Conservation (phyloP, 2,888 invertebrate species). For the Plutella xylostella region DNA sequence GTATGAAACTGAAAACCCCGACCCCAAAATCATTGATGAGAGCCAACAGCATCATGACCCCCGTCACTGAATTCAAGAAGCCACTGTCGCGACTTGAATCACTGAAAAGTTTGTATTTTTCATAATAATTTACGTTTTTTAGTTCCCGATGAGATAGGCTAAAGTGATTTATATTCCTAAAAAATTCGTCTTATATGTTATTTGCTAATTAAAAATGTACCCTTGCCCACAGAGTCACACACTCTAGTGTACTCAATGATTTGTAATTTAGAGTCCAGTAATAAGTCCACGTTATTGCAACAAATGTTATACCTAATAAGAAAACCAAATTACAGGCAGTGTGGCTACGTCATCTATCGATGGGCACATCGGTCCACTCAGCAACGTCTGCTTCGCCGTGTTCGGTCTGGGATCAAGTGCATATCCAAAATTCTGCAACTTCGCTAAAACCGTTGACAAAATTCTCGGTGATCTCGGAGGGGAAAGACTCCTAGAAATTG, state of each 20-base stretch:
- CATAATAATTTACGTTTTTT: background rate
- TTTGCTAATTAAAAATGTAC: no score
- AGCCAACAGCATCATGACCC: conserved; percentile 76
- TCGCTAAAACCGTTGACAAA: conserved; percentile 92
- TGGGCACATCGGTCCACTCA: conserved; percentile 87
- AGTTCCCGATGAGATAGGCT: no score
- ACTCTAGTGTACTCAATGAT: no score
- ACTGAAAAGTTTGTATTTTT: conserved; percentile 42
- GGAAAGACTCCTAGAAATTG: conserved; percentile 83
- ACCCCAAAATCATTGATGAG: conserved; percentile 91
- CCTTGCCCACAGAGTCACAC: no score
- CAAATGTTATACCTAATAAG: no score
- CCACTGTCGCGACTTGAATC: conserved; percentile 71
- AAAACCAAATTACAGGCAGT: no score
- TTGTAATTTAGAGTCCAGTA: no score
- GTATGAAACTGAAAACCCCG: conserved; percentile 79
- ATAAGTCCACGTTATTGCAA: no score
- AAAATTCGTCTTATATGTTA: no score
- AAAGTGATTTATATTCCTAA: no score
- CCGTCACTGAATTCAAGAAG: conserved; percentile 63
- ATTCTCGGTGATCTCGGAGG: conserved; percentile 90
- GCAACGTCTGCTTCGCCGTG: conserved; percentile 92
- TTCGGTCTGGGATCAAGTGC: conserved; percentile 95
- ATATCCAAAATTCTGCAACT: conserved; percentile 96
- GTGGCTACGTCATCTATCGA: conserved; percentile 78